phyloP scores from a whole-genome alignment of 2,888 invertebrate species.

The Leptinotarsa haldemani region DNA sequence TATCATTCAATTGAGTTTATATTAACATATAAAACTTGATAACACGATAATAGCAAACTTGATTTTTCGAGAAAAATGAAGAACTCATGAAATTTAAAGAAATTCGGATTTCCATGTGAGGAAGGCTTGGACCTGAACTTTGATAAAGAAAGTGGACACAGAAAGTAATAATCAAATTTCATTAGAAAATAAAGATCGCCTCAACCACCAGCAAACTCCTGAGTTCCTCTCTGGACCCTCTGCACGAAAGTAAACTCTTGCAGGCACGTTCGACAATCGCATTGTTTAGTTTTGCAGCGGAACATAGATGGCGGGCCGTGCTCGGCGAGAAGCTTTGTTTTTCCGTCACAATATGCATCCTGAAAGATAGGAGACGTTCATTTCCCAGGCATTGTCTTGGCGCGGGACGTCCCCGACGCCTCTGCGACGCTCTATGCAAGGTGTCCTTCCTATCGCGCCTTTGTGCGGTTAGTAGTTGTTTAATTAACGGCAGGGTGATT shows the following conservation, averaged over 20 bases:
- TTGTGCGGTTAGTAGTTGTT: conserved; percentile 9
- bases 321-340: conserved; percentile 53
- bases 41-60: too few species aligned
- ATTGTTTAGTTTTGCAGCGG: conserved; percentile 56
- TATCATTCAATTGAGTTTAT: too few species aligned
- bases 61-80: too few species aligned
- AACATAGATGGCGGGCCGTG: conserved; percentile 56
- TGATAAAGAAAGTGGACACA: too few species aligned
- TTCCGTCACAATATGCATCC: conserved; percentile 59
- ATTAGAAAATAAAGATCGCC: too few species aligned
- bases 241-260: conserved; percentile 34
- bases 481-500: conserved; percentile 3
- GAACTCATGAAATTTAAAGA: too few species aligned
- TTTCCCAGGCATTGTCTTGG: conserved; percentile 63
- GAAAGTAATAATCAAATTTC: too few species aligned
- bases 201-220: background rate
- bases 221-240: conserved; percentile 17
- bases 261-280: conserved; percentile 47
- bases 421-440: conserved; percentile 10
- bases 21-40: too few species aligned
- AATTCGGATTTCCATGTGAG: too few species aligned
- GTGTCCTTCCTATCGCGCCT: background rate
- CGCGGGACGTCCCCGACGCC: conserved; percentile 42
- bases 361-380: conserved; percentile 62
- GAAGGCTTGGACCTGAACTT: too few species aligned